These are phyloP conservation scores for Axis porcinus DNA, from an alignment of 2,113 vertebrate species.

Conservation along the genomic window DNA sequence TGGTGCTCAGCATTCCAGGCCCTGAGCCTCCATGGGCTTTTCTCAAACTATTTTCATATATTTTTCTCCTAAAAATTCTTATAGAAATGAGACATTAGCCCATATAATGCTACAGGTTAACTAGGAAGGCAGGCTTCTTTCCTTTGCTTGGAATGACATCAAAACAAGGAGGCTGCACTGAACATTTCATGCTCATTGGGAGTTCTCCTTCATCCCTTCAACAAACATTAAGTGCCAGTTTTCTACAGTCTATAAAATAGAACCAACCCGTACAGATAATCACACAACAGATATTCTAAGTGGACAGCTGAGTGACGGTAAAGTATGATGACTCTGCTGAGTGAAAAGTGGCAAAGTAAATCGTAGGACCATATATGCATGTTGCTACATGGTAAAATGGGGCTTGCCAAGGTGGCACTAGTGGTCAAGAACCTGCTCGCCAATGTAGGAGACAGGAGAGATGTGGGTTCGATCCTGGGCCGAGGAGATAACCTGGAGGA, in stretches of 20 bases:
- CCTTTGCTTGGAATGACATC: not conserved
- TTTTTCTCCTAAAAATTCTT: not conserved
- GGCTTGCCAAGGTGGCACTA: not conserved
- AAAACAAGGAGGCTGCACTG: not conserved
- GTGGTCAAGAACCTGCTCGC: fast-evolving
- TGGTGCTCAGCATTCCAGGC: not conserved
- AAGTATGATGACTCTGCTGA: not conserved
- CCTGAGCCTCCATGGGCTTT: not conserved
- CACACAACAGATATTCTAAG: not conserved
- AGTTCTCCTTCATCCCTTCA: not conserved
- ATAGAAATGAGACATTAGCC: not conserved
- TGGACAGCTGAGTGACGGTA: not conserved
- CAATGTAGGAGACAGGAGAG: not conserved
- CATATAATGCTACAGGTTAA: not conserved
- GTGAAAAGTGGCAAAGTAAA: not conserved
- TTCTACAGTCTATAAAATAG: not conserved
- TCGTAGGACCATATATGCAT: too few species aligned
- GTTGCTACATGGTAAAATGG: not conserved
- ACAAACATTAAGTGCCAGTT: not conserved
- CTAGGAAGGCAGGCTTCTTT: not conserved
- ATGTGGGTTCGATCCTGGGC: not conserved
- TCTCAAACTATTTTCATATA: not conserved
- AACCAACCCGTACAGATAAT: not conserved
- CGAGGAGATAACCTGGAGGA: not conserved
- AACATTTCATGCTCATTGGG: not conserved